phyloP scores from a whole-genome alignment of 2,797 vertebrate species.

The Apogon hyalosoma region DNA sequence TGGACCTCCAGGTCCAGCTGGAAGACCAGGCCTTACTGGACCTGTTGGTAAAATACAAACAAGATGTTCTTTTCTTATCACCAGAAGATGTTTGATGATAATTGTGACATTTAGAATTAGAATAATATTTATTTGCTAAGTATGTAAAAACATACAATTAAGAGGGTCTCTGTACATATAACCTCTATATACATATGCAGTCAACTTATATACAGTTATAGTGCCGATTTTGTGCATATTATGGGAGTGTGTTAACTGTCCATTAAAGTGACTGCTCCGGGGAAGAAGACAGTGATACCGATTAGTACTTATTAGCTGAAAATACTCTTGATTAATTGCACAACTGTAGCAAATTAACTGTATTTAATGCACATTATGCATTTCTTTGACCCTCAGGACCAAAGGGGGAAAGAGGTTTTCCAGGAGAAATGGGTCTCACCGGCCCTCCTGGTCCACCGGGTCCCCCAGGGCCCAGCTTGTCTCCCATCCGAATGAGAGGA shows the following conservation, averaged over 20 bases:
- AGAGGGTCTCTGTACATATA: no score
- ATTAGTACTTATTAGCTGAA: no score
- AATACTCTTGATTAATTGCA: not conserved
- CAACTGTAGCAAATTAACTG: not conserved
- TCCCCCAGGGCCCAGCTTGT: conserved; percentile 44
- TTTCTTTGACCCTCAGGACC: conserved; percentile 78
- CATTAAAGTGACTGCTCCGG: no score
- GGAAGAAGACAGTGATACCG: no score
- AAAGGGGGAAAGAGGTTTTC: conserved; percentile 87
- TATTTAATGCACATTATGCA: conserved; percentile 17
- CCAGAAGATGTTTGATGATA: not conserved
- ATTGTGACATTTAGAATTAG: not conserved
- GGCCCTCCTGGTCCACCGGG: conserved; percentile 89
- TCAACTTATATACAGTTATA: no score
- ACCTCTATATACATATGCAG: no score
- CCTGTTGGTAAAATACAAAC: conserved; percentile 75
- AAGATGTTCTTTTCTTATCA: not conserved
- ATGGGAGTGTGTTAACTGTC: no score
- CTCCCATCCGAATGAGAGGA: conserved; percentile 77
- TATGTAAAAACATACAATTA: no score
- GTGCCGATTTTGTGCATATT: no score
- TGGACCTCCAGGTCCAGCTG: conserved; percentile 86
- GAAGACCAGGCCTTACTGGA: conserved; percentile 86
- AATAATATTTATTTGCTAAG: no score
- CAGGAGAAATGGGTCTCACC: conserved; percentile 80